These are phyloP conservation scores for Calephelis nemesis DNA, from an alignment of 1,140 invertebrate species.

Conservation along the genomic window DNA sequence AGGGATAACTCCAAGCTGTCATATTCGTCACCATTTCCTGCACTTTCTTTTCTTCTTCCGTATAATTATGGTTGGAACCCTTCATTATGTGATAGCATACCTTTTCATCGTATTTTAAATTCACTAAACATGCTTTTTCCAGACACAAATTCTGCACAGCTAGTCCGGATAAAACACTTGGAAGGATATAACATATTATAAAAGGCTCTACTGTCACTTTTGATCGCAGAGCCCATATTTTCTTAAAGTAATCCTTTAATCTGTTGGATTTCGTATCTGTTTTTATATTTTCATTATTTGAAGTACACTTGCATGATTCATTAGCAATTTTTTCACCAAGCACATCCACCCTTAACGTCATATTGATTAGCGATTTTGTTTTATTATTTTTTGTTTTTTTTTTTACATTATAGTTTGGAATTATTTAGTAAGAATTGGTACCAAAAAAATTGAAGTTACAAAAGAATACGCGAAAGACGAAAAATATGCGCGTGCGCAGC, in stretches of 20 bases:
- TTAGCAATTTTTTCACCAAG: constrained; percentile 64
- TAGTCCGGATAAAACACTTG: constrained; percentile 78
- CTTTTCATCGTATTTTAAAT: constrained; percentile 75
- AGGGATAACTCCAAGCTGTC: constrained; percentile 80
- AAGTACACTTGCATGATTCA: constrained; percentile 61
- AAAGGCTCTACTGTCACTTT: constrained; percentile 81
- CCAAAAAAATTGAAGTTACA: too few relatives aligned
- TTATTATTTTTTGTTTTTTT: constrained; percentile 59
- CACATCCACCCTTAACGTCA: constrained; percentile 74
- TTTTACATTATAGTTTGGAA: constrained; percentile 36
- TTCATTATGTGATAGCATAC: constrained; percentile 79
- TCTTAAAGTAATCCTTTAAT: constrained; percentile 63
- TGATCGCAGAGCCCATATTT: constrained; percentile 61
- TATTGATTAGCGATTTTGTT: constrained; percentile 52
- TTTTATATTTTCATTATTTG: constrained; percentile 53
- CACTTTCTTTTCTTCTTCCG: constrained; percentile 73
- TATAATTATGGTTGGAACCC: constrained; percentile 71
- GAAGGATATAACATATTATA: constrained; percentile 79
- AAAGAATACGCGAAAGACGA: constrained; percentile 24
- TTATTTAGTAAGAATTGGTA: constrained; percentile 15
- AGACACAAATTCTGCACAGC: constrained; percentile 81
- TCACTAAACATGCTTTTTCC: constrained; percentile 82
- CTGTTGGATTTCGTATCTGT: constrained; percentile 51
- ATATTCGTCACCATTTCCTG: constrained; percentile 80
- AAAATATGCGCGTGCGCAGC: constrained; percentile 51